Evolutionary conservation across 2,888 invertebrate species (phyloP).

Genomic region (Macroteleia sp.): DNA sequence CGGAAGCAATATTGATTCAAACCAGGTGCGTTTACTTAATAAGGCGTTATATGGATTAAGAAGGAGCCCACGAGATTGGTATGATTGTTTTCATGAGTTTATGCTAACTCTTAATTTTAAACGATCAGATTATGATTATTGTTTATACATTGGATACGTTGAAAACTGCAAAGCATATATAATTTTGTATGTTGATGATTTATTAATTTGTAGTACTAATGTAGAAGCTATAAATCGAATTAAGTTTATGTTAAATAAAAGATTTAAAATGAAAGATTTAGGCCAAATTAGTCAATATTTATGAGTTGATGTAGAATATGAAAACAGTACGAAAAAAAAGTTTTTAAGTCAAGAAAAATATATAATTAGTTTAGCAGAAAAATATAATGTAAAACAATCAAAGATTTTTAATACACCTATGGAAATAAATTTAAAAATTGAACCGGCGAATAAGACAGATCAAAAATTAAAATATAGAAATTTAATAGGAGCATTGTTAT

Average conservation of each 20-base stretch:
- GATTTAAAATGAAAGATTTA: slow-evolving; percentile 9
- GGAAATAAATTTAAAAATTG: slow-evolving; percentile 24
- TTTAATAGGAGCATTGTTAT: slow-evolving; percentile 23
- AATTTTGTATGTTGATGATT: slow-evolving; percentile 10
- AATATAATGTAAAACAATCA: slow-evolving; percentile 12
- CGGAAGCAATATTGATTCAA: too few species aligned
- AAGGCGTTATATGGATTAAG: slow-evolving; percentile 17
- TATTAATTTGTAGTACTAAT: slow-evolving; percentile 20
- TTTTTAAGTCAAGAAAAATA: slow-evolving; percentile 17
- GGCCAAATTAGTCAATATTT: slow-evolving; percentile 22
- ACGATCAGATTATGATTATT: slow-evolving; percentile 11
- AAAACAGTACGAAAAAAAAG: background rate
- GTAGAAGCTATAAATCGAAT: background rate
- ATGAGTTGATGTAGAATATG: slow-evolving; percentile 20
- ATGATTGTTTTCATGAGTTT: slow-evolving; percentile 19
- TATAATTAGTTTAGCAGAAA: slow-evolving; percentile 20
- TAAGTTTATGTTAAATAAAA: slow-evolving; percentile 1
- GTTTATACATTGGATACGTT: slow-evolving; percentile 12
- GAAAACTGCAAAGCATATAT: background rate
- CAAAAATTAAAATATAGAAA: slow-evolving; percentile 25
- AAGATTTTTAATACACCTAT: slow-evolving; percentile 22
- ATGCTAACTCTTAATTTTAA: slow-evolving; percentile 2
- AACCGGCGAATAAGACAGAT: background rate
- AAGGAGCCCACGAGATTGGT: slow-evolving; percentile 17
- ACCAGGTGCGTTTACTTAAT: too few species aligned